A percentile compares a stretch with the other conserved stretches of the same genome.
phyloP scores from a whole-genome alignment of 1,140 invertebrate species.

The Diuraphis noxia region DNA sequence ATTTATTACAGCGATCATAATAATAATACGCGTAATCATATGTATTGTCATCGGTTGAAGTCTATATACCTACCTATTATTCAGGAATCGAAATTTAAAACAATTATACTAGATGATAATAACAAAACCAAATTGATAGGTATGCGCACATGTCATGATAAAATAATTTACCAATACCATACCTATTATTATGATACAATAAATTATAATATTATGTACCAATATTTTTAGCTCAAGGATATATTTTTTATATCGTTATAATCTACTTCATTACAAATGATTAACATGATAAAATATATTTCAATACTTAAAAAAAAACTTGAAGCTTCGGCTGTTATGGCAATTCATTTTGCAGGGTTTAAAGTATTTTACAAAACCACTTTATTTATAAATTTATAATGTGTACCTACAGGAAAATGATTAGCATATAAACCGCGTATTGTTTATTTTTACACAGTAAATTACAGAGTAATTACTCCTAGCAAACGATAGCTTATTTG shows the following conservation, averaged over 20 bases:
- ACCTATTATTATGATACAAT: background rate
- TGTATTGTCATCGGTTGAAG: background rate
- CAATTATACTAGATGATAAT: background rate
- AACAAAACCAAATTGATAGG: background rate
- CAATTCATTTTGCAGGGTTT: background rate
- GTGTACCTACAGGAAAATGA: background rate
- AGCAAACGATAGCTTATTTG: background rate
- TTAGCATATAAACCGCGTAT: background rate
- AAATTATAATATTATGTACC: background rate
- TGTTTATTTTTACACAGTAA: background rate
- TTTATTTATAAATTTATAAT: background rate
- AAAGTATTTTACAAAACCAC: background rate
- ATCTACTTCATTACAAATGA: background rate
- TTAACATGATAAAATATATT: constrained; percentile 13
- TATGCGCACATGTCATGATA: background rate
- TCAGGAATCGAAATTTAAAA: background rate
- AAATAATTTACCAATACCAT: background rate
- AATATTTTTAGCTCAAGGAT: constrained; percentile 4
- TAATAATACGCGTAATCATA: background rate
- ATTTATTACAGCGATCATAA: no score
- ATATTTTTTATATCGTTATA: background rate
- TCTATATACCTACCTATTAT: background rate
- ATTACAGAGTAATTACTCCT: background rate
- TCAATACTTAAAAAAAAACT: background rate
- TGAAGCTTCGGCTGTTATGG: background rate